A percentile compares a stretch with the other conserved stretches of the same genome.
Conservation (phyloP, 2,888 invertebrate genomes). For the Kryphioiulus occultus region DNA sequence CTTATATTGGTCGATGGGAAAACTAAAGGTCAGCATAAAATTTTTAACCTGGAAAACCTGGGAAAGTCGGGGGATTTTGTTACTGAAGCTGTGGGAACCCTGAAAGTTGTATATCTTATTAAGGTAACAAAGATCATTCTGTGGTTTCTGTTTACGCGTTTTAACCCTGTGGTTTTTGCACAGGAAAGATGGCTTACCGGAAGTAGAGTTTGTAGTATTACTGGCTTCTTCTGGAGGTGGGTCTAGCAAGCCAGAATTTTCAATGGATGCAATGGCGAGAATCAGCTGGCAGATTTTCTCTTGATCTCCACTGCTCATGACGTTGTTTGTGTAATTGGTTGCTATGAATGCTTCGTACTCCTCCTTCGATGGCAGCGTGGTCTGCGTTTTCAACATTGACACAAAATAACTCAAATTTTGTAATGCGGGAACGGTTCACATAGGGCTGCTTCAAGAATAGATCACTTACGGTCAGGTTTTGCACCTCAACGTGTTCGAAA, state of each 20-base stretch:
- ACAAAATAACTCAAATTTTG: not conserved
- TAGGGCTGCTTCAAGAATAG: not conserved
- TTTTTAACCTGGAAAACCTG: too few relatives aligned
- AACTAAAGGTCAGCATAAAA: too few relatives aligned
- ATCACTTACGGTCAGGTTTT: conserved; percentile 55
- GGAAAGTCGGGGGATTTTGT: too few relatives aligned
- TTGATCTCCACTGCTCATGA: conserved; percentile 57
- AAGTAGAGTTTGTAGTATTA: not conserved
- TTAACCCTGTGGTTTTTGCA: not conserved
- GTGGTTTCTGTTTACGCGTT: too few relatives aligned
- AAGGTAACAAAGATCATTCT: too few relatives aligned
- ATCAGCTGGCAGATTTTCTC: conserved; percentile 57
- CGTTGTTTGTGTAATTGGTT: conserved; percentile 56
- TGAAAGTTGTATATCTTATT: too few relatives aligned
- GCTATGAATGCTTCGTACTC: conserved; percentile 57
- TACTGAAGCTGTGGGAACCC: too few relatives aligned
- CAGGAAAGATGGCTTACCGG: not conserved
- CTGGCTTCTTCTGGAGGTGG: not conserved
- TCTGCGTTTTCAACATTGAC: not conserved
- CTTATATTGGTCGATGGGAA: too few relatives aligned
- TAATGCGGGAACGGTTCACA: not conserved
- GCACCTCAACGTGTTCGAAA: conserved; percentile 56
- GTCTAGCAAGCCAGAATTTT: conserved; percentile 3
- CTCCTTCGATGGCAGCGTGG: conserved; percentile 55
- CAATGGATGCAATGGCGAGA: conserved; percentile 56